A percentile compares a stretch with the other conserved stretches of the same genome.
Evolutionary conservation across 1,140 invertebrate genomes (phyloP).

Genomic region (Gonioctena quinquepunctata): DNA sequence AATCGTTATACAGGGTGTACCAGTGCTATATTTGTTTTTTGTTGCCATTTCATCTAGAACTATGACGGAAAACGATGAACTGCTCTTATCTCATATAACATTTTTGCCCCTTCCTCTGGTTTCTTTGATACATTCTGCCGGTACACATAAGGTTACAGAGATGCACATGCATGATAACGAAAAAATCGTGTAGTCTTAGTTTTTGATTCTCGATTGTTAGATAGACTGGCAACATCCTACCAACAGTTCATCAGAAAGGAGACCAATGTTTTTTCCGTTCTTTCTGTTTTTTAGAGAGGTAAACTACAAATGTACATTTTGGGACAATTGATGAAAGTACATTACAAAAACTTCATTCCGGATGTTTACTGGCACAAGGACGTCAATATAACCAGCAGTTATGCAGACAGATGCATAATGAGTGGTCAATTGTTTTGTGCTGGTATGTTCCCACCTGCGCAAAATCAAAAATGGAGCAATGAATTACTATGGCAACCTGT

Average conservation of each 20-base stretch:
- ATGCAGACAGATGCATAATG: constrained; percentile 82
- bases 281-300: constrained; percentile 65
- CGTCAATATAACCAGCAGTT: constrained; percentile 76
- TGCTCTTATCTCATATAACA: neutral
- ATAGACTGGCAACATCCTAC: no score
- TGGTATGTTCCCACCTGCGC: constrained; percentile 77
- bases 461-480: constrained; percentile 72
- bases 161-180: neutral
- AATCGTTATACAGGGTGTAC: neutral
- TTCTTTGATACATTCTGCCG: neutral
- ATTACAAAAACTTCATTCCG: constrained; percentile 71
- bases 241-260: no score
- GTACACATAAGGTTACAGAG: neutral
- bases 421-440: constrained; percentile 82
- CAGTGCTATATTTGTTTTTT: neutral
- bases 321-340: constrained; percentile 72
- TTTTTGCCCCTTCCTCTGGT: neutral
- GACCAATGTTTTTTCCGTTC: no score
- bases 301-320: constrained; percentile 76
- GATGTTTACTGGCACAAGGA: constrained; percentile 66
- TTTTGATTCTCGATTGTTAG: no score
- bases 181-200: no score
- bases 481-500: constrained; percentile 85
- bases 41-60: neutral
- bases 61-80: neutral